These are phyloP conservation scores for Mormyrus iriodes DNA, from an alignment of 2,113 vertebrate species.

Conservation along the genomic window DNA sequence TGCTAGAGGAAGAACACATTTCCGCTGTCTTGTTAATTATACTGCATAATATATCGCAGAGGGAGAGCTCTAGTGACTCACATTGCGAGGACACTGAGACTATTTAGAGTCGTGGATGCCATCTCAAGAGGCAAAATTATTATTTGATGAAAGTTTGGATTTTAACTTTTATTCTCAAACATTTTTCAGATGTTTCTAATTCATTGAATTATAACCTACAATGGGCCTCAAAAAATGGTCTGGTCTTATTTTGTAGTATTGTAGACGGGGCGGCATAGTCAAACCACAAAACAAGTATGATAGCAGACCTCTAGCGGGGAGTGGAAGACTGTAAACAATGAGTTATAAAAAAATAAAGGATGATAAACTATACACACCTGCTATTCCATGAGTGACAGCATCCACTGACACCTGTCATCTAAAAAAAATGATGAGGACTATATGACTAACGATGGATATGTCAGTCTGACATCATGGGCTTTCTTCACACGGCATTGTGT, in stretches of 20 bases:
- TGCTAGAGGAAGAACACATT: constrained; percentile 28
- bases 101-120: not conserved
- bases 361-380: not conserved
- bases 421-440: not conserved
- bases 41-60: constrained; percentile 27
- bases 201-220: not conserved
- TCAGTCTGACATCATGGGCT: not conserved
- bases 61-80: constrained; percentile 24
- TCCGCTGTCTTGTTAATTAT: constrained; percentile 41
- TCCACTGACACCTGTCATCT: not conserved
- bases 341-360: not conserved
- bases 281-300: not conserved
- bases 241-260: not conserved
- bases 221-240: not conserved
- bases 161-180: not conserved
- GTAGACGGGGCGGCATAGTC: not conserved
- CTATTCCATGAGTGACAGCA: not conserved
- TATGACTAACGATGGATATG: not conserved
- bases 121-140: not conserved
- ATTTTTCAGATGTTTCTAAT: not conserved
- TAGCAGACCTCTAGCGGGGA: not conserved
- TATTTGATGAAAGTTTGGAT: not conserved
- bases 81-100: constrained; percentile 2
- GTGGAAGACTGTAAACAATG: not conserved
- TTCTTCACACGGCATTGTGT: not conserved